Base-by-base conservation (phyloP, 2,888 invertebrate genomes). In the Clepsis dumicolana region DNA sequence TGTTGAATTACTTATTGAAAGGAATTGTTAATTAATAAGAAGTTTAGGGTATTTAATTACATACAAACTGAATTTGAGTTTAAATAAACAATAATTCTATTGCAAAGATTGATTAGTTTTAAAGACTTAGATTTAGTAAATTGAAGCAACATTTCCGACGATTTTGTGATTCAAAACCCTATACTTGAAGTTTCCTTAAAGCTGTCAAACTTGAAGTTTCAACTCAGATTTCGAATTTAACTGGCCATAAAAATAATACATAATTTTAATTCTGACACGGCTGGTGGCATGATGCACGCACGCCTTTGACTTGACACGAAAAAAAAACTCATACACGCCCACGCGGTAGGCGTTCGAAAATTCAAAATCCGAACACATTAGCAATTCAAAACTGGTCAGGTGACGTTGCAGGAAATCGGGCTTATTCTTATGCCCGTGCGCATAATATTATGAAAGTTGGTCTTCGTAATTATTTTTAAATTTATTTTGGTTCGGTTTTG, bases 351-450 rank as follows among this genome's bases (percentile, higher is more conserved):
- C 85, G 85, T 85, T 88, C 80, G 77, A 80, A 86, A 84, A 84
- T 86, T 89, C 84, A 82, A 90, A 90, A 87, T 87, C 80, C 81
- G 82, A 87, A 79, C 83, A 73, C 86, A 91, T 92, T 92, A 82
- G 84, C 85, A 86, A 86, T 84, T 85, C 84, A 86, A 77, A 76
- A 73, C 70, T 64, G 61, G 76, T 76, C 77, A 76, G 79, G 80
- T 90, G 90, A 91, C 91, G 89, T 87, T 83, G 89, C 90, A 89
- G 87, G 88, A 90, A 89, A 86, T 84, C 80, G 79, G 83, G 75
- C 79, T 79, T 77, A 79, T 77, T 76, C 77, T 77, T 73, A 76
- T 75, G 77, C 73, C 21, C 62, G 44, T 35, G 52, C 52, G 64
- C 64, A 54, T 79, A 80, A 76, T 77, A 77, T 68, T 65, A 64